Base-by-base conservation (phyloP, 2,888 invertebrate genomes). In the Scaeva pyrastri region DNA sequence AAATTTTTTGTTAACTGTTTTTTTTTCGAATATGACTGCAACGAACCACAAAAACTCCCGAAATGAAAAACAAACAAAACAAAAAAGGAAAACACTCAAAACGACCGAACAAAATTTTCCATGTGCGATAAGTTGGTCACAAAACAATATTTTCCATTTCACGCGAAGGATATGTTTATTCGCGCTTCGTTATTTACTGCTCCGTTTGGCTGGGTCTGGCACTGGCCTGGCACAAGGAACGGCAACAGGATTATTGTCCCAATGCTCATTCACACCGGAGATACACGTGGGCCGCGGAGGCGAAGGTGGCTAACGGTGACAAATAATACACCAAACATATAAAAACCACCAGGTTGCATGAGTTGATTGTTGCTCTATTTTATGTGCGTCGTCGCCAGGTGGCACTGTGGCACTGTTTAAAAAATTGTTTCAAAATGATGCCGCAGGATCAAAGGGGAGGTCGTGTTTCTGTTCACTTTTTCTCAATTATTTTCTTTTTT, bases 141-240 rank as follows among this genome's bases (percentile, higher is more conserved):
- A 82, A 74, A 78, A 82, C 86, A 86, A 86, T 82, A 86, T 78
- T 82, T 82, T 82, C 62, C 74, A 82, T 73, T 73, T 81, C 73
- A 36, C 43, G 62, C 41, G 16, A 62, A 71, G 64, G 76, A 77
- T 62, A 66, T 71, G 41, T 79, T 58, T 73, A 31, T 31, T 8
- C 31, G 31, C 31, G 31, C 8, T 66, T 26, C 39, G 55, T 79
- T 73, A 21, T 77, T 73, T 64, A 60, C 73, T 74, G 55, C 14
- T 19, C 10, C 8, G n/a, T 5, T 6, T n/a, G 48, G 6, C 26
- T 14, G 48, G 23, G n/a, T n/a, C n/a, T n/a, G n/a, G n/a, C n/a
- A n/a, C n/a, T n/a, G n/a, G n/a, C n/a, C n/a, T n/a, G n/a, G n/a
- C n/a, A n/a, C n/a, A n/a, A n/a, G n/a, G n/a, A n/a, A n/a, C n/a